phyloP scores from a whole-genome alignment of 2,797 vertebrate genomes.

The Dipus sagitta region DNA sequence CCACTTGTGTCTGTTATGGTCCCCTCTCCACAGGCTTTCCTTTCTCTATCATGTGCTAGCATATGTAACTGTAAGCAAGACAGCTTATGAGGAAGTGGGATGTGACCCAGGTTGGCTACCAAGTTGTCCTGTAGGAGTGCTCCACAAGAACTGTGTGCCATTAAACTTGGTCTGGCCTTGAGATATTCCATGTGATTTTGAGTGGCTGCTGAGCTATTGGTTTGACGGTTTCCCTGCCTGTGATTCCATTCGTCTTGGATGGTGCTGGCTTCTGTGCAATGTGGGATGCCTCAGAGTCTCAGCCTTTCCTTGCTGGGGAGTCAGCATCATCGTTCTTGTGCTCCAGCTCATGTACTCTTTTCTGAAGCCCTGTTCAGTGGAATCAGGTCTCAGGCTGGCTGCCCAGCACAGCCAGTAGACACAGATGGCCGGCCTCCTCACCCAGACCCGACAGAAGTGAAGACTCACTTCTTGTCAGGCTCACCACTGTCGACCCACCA shows the following conservation, averaged over 20 bases:
- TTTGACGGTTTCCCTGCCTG: slow-evolving; percentile 83
- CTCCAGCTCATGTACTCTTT: neutral
- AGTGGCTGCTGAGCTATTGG: slow-evolving; percentile 75
- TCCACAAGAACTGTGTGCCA: neutral
- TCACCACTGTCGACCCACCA: neutral
- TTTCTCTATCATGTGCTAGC: neutral
- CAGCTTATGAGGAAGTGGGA: slow-evolving; percentile 84
- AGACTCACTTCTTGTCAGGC: neutral
- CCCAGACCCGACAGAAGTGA: neutral
- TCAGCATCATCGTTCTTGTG: slow-evolving; percentile 55
- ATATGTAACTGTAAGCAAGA: slow-evolving; percentile 73
- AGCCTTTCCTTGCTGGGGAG: slow-evolving; percentile 75
- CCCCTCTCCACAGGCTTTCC: neutral
- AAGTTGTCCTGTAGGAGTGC: neutral
- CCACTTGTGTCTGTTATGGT: slow-evolving; percentile 60
- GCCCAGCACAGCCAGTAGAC: neutral
- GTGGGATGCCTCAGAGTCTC: slow-evolving; percentile 84
- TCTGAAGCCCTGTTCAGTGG: neutral
- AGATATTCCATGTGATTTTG: slow-evolving; percentile 22
- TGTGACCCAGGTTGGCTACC: slow-evolving; percentile 81
- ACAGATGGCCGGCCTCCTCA: neutral
- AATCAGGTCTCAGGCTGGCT: neutral
- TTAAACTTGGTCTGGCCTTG: neutral
- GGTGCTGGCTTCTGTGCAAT: slow-evolving; percentile 86
- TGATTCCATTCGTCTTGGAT: slow-evolving; percentile 85